Evolutionary conservation across 2,797 vertebrate species (phyloP), one percentile per base, ranked within the genome.

Genomic region (Florisuga fusca): DNA sequence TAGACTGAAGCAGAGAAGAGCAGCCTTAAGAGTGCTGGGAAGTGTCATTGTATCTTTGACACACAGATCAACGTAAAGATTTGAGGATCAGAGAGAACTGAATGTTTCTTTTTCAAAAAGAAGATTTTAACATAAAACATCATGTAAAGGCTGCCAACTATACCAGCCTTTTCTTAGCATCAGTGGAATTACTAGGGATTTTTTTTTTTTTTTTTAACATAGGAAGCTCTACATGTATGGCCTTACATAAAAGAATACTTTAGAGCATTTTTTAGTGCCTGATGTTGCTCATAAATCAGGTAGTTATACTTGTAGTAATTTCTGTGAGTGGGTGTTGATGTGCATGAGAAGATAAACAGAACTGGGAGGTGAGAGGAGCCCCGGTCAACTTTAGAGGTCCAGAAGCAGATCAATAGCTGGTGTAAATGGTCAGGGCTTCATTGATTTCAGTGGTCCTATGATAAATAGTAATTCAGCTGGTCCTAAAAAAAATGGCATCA

Each of bases 391-490:
- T 82, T 89, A 88, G 67, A 76, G 76, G 73, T 63, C 82, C 5
- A 0, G 76, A 58, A 87, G 69, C 63, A 86, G 91, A 92, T 94
- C 76, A 0, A 94, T 86, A 71, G 63, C 73, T 86, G 73, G 62
- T 86, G 63, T 88, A 92, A 93, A 90, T 79, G 93, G 73, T 53
- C 80, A 92, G 91, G 74, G 76, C 73, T 93, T 73, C 91, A 94
- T 31, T 93, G 92, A 91, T 93, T 94, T 82, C 87, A 59, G 0
- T 31, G 79, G 81, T 54, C 26, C 63, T 87, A 59, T 11, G 6
- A 73, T 58, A 93, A 96, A 95, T 67, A 69, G 34, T 50, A 82
- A 82, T 78, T 92, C 71, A 89, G 53, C n/a, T 71, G 80, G 51
- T 53, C 53, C 57, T 95, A 62, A 64, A 86, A 72, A 43, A 71